Evolutionary conservation across 1,140 invertebrate genomes (phyloP).

Genomic region (Caenorhabditis tropicalis): DNA sequence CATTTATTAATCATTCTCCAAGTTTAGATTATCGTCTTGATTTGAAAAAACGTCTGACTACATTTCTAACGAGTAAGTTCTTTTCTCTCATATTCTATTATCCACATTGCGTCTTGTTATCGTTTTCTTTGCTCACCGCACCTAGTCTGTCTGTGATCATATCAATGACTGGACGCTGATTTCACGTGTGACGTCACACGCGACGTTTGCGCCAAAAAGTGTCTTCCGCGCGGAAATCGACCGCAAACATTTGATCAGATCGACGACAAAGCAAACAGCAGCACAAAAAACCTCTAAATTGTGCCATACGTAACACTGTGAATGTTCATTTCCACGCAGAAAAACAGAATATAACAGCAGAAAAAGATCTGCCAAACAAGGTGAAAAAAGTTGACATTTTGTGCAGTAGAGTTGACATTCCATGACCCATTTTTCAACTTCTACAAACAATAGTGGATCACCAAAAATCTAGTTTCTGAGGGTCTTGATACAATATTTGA

Average conservation of each 20-base stretch:
- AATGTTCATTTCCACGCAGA: constrained; percentile 34
- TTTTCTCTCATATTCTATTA: not conserved
- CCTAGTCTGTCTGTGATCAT: not conserved
- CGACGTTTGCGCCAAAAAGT: constrained; percentile 38
- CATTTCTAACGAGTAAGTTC: constrained; percentile 31
- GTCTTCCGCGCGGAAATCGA: constrained; percentile 42
- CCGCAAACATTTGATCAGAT: constrained; percentile 44
- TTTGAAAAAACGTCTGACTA: constrained; percentile 32
- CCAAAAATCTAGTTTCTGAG: not conserved
- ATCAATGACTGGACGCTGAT: constrained; percentile 32
- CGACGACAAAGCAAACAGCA: constrained; percentile 20
- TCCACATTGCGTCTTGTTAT: not conserved
- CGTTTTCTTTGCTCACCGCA: not conserved
- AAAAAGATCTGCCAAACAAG: not conserved
- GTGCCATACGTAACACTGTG: not conserved
- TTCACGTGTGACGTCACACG: constrained; percentile 37
- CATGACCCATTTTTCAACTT: constrained; percentile 20
- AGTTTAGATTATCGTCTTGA: constrained; percentile 7
- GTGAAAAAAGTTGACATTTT: not conserved
- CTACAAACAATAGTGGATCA: not conserved
- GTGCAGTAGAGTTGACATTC: too few species aligned
- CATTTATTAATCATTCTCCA: not conserved
- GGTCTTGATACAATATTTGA: not conserved
- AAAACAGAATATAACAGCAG: constrained; percentile 14
- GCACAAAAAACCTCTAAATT: constrained; percentile 15